These are phyloP conservation scores for Pammene aurita DNA, from an alignment of 2,888 invertebrate species.

Conservation along the genomic window DNA sequence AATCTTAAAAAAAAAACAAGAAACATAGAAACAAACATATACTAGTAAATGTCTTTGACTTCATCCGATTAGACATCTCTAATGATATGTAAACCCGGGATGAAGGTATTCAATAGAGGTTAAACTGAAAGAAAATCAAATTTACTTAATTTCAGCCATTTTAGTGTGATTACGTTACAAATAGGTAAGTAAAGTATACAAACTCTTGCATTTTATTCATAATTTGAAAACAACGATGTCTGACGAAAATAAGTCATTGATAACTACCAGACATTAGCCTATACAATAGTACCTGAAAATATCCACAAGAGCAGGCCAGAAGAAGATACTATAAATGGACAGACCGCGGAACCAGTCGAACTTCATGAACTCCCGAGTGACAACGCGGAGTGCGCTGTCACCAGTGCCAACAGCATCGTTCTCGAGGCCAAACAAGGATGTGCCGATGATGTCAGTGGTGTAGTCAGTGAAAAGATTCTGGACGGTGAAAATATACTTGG, in stretches of 20 bases:
- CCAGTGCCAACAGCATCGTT: conserved; percentile 52
- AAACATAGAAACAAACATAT: no score
- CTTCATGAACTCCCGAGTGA: conserved; percentile 55
- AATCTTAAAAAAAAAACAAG: conserved; percentile 61
- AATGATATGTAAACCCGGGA: no score
- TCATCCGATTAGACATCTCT: no score
- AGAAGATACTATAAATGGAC: conserved; percentile 60
- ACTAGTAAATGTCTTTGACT: no score
- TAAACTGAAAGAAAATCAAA: no score
- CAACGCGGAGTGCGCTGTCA: conserved; percentile 52
- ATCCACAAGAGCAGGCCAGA: conserved; percentile 58
- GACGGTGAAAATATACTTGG: neutral
- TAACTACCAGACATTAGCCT: no score
- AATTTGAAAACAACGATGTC: no score
- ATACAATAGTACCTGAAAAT: conserved; percentile 50
- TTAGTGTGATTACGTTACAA: no score
- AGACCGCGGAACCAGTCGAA: conserved; percentile 53
- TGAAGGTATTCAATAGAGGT: no score
- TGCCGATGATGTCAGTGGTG: conserved; percentile 54
- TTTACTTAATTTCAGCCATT: no score
- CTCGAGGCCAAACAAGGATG: conserved; percentile 51
- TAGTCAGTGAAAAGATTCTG: conserved; percentile 50
- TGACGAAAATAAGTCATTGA: no score
- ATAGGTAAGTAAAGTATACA: no score
- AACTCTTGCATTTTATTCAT: neutral